phyloP scores from a whole-genome alignment of 1,140 invertebrate genomes.

The Platyscapa corneri region DNA sequence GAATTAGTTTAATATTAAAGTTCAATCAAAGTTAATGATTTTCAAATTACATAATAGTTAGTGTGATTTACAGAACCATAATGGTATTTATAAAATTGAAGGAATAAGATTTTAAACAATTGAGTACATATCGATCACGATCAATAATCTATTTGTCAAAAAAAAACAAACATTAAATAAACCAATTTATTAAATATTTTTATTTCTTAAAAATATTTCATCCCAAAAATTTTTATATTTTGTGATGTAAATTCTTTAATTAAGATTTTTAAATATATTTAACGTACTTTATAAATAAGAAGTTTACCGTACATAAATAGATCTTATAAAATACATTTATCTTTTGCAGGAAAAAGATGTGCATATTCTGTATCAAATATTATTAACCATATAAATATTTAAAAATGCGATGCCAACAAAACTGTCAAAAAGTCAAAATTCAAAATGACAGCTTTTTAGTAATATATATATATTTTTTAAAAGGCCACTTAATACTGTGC shows the following conservation, averaged over 20 bases:
- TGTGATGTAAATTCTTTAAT: slow-evolving; percentile 41
- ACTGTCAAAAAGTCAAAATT: slow-evolving; percentile 29
- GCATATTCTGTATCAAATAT: slow-evolving; percentile 58
- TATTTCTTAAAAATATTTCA: slow-evolving; percentile 30
- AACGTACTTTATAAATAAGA: slow-evolving; percentile 16
- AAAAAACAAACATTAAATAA: not conserved
- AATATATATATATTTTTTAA: slow-evolving; percentile 41
- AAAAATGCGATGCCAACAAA: slow-evolving; percentile 51
- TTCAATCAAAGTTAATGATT: too few species aligned
- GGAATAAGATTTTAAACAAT: too few species aligned
- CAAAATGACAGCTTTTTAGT: slow-evolving; percentile 6
- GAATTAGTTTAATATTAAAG: too few species aligned
- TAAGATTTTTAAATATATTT: slow-evolving; percentile 27
- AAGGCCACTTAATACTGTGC: slow-evolving; percentile 65
- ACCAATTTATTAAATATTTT: slow-evolving; percentile 2
- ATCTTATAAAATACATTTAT: slow-evolving; percentile 44
- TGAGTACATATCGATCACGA: too few species aligned
- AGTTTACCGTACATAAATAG: slow-evolving; percentile 15
- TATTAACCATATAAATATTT: slow-evolving; percentile 53
- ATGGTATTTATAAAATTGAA: too few species aligned
- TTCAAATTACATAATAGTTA: too few species aligned
- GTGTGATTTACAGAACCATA: too few species aligned
- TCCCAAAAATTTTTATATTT: slow-evolving; percentile 33
- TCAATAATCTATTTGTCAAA: not conserved
- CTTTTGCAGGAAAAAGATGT: slow-evolving; percentile 51